These are phyloP conservation scores for Arenaria interpres DNA, from an alignment of 2,113 vertebrate species.

Conservation along the genomic window DNA sequence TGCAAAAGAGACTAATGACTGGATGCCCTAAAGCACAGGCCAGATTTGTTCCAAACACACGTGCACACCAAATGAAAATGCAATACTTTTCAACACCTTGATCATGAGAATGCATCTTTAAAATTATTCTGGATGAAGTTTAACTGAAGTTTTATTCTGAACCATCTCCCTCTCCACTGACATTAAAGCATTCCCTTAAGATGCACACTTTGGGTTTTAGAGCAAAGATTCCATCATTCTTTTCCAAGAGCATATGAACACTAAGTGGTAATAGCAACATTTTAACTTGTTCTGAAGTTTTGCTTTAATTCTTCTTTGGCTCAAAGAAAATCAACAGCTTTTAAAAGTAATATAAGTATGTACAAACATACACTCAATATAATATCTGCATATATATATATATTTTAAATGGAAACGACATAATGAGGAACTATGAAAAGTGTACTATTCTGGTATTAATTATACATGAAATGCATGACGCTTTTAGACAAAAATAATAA, in stretches of 20 bases:
- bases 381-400: not conserved
- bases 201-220: not conserved
- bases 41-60: conserved; percentile 45
- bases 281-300: not conserved
- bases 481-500: not conserved
- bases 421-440: not conserved
- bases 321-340: not conserved
- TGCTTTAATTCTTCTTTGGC: not conserved
- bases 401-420: not conserved
- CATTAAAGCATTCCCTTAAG: not conserved
- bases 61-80: conserved; percentile 72
- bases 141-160: conserved; percentile 15
- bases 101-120: conserved; percentile 32
- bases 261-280: not conserved
- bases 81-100: conserved; percentile 57
- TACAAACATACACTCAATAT: not conserved
- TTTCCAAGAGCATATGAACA: not conserved
- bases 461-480: not conserved
- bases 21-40: conserved; percentile 7
- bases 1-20: not conserved
- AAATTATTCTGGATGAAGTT: conserved; percentile 30
- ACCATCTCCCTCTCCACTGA: not conserved
- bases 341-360: not conserved
- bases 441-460: not conserved
- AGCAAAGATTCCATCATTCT: not conserved